phyloP scores from a whole-genome alignment of 2,888 invertebrate species.

The Platycheirus rosarum region DNA sequence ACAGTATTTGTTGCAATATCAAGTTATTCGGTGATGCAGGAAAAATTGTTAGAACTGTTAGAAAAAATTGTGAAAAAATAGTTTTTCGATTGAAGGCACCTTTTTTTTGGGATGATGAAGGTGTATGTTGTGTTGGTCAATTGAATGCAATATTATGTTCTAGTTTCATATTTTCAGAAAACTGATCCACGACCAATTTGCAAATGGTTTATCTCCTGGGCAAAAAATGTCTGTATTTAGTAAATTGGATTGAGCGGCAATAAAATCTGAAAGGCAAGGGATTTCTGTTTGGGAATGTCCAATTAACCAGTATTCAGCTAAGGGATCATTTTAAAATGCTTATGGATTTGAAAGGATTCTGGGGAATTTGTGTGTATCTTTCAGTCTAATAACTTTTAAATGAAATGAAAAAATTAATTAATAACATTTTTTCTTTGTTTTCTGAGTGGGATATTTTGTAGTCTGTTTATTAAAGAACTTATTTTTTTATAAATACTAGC shows the following conservation, averaged over 20 bases:
- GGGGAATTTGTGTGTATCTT: too few relatives aligned
- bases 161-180: slow-evolving; percentile 14
- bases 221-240: neutral
- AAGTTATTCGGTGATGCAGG: neutral
- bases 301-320: neutral
- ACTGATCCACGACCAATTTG: slow-evolving; percentile 3
- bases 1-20: neutral
- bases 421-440: too few relatives aligned
- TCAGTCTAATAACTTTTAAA: too few relatives aligned
- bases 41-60: neutral
- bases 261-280: neutral
- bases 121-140: neutral
- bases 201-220: neutral
- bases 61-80: neutral
- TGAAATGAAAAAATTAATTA: too few relatives aligned
- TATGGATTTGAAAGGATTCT: too few relatives aligned
- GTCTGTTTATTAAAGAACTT: too few relatives aligned
- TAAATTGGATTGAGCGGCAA: neutral
- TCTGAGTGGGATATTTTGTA: too few relatives aligned
- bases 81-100: neutral
- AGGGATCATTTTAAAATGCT: too few relatives aligned
- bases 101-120: too few relatives aligned
- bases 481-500: too few relatives aligned
- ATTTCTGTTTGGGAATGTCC: neutral
- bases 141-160: neutral